Evolutionary conservation across 2,888 invertebrate species (phyloP), one percentile per base, ranked within the genome.

Genomic region (Hirtodrosophila cameraria): DNA sequence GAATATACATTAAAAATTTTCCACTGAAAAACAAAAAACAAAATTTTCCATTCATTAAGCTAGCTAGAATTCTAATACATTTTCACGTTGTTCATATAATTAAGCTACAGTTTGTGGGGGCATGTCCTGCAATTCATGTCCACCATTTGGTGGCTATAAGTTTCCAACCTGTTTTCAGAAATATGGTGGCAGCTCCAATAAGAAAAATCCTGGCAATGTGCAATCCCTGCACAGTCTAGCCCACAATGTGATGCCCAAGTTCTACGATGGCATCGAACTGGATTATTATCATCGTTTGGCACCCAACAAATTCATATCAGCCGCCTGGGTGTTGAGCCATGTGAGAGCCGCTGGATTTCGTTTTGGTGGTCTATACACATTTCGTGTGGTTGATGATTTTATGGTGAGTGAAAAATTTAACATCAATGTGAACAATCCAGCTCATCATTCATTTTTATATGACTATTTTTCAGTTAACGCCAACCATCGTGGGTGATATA

Each of bases 131-230:
- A 69, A 66, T 23, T 49, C 62, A 4, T 85, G 86, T 20, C 83
- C 86, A 20, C 65, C 76, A 0, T 61, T 64, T 36, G 57, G 45
- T 38, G 50, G 41, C n/a, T 18, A 50, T 12, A 64, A 71, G 31
- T 91, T 91, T 68, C 90, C 90, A 2, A 65, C 69, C 8, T 89
- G 86, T 59, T 90, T 88, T 36, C 73, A 86, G 62, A 65, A 71
- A 7, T 78, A 82, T 23, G 67, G 79, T 0, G 90, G 90, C 3
- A 15, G 39, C 1, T 63, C 66, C 28, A 76, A 83, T 12, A 69
- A 75, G 31, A 81, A 75, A 35, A 91, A 90, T 80, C 91, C 91
- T 1, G 91, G 91, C 20, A 91, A 86, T 71, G 85, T 91, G 2
- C 73, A 84, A 13, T 86, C 87, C n/a, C 65, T 91, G 3, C 91